phyloP scores from a whole-genome alignment of 2,888 invertebrate genomes.

The Ormia ochracea region DNA sequence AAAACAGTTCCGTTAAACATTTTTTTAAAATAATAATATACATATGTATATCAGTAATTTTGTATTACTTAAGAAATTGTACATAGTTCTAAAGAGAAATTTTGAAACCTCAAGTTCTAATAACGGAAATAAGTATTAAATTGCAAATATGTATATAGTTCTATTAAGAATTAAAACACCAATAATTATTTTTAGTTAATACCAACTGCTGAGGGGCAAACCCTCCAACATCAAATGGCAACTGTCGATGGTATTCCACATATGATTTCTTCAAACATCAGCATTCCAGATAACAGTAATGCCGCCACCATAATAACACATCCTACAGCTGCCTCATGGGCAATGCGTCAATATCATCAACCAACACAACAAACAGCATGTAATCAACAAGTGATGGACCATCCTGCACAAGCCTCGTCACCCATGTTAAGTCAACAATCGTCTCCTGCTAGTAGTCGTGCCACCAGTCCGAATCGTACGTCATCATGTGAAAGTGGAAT shows the following conservation, averaged over 20 bases:
- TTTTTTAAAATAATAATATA: no score
- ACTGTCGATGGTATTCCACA: slow-evolving; percentile 74
- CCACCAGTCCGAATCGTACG: slow-evolving; percentile 81
- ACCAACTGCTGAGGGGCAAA: slow-evolving; percentile 69
- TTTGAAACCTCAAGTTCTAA: no score
- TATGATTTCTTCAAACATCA: slow-evolving; percentile 75
- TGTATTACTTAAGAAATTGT: no score
- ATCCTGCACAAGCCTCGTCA: slow-evolving; percentile 81
- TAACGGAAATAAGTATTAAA: no score
- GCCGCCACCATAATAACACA: slow-evolving; percentile 70
- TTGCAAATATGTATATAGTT: no score
- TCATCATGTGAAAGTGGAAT: slow-evolving; percentile 64
- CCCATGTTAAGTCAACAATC: slow-evolving; percentile 85
- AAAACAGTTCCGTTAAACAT: no score
- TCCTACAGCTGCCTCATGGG: slow-evolving; percentile 70
- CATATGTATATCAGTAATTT: no score
- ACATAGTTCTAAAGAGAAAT: no score
- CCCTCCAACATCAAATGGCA: slow-evolving; percentile 68
- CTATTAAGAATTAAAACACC: no score
- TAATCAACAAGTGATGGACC: slow-evolving; percentile 60
- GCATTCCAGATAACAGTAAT: slow-evolving; percentile 71
- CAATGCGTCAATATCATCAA: slow-evolving; percentile 69
- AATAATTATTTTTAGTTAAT: slow-evolving; percentile 68
- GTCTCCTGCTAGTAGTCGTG: slow-evolving; percentile 87
- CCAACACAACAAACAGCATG: slow-evolving; percentile 47